Percentiles rank a stretch among this genome's conserved stretches.
Evolutionary conservation across 1,140 invertebrate species (phyloP).

Genomic region (Drosophila novamexicana): DNA sequence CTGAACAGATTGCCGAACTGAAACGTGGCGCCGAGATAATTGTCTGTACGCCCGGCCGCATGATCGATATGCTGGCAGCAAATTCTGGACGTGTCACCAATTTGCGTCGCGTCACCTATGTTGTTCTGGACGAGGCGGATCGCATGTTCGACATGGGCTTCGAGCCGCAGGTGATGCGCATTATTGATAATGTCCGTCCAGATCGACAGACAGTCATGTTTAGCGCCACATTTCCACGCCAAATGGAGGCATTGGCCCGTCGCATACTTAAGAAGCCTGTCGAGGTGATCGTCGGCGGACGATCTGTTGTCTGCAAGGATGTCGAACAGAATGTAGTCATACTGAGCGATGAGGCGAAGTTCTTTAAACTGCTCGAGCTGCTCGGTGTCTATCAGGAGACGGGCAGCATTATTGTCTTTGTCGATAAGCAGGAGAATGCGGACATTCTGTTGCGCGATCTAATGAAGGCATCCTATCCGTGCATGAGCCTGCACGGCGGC

Average conservation of each 20-base stretch:
- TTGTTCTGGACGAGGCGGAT: conserved; percentile 99
- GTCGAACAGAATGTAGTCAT: conserved; percentile 98
- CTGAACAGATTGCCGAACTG: conserved; percentile 95
- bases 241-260: conserved; percentile 99
- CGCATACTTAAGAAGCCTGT: conserved; percentile 97
- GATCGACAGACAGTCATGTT: conserved; percentile 99
- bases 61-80: conserved; percentile 99
- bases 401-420: conserved; percentile 98
- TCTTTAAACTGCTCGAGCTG: conserved; percentile 98
- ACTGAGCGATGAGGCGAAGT: conserved; percentile 98
- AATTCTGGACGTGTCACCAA: conserved; percentile 99
- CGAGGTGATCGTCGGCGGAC: conserved; percentile 98
- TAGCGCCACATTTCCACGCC: conserved; percentile 98
- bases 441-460: conserved; percentile 97
- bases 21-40: conserved; percentile 99
- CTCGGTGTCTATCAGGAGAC: conserved; percentile 97
- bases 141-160: conserved; percentile 99
- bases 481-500: conserved; percentile 98
- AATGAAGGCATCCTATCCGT: conserved; percentile 98
- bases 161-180: conserved; percentile 99
- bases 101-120: conserved; percentile 96
- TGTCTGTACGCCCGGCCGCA: conserved; percentile 99
- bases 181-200: conserved; percentile 98
- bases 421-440: conserved; percentile 99
- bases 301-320: conserved; percentile 99